A percentile compares a stretch with the other conserved stretches of the same genome.
Conservation (phyloP, 2,113 vertebrate genomes). For the Scortum barcoo region DNA sequence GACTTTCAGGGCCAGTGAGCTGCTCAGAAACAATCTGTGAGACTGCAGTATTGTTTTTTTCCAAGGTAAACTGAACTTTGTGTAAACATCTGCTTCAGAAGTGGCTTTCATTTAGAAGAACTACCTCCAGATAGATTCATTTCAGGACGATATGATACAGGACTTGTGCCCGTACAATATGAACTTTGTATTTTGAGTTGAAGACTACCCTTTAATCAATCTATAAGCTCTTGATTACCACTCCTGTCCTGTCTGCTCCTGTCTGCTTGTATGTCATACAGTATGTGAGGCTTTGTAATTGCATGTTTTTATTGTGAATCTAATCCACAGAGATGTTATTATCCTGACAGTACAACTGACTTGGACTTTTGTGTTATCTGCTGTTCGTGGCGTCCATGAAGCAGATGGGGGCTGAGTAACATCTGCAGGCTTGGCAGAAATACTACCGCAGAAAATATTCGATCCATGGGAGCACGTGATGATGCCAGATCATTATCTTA, state of each 20-base stretch:
- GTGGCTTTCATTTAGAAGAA: not conserved
- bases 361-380: slow-evolving; percentile 8
- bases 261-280: not conserved
- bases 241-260: not conserved
- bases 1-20: not conserved
- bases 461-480: slow-evolving; percentile 6
- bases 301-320: not conserved
- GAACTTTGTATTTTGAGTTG: not conserved
- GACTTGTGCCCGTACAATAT: not conserved
- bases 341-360: not conserved
- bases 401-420: slow-evolving; percentile 9
- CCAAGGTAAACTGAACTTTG: not conserved
- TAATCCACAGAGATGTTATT: not conserved
- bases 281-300: not conserved
- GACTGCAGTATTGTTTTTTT: not conserved
- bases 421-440: slow-evolving; percentile 3
- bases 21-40: not conserved
- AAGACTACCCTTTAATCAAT: too few species aligned
- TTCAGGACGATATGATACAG: not conserved
- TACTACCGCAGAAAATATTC: not conserved
- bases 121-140: too few species aligned
- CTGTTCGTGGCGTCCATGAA: slow-evolving; percentile 5
- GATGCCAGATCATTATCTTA: slow-evolving; percentile 32
- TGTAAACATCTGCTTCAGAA: slow-evolving; percentile 2
- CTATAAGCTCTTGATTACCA: not conserved